Evolutionary conservation across 2,113 vertebrate genomes (phyloP), one percentile per base, ranked within the genome.

Genomic region (Sterrhoptilus dennistouni): DNA sequence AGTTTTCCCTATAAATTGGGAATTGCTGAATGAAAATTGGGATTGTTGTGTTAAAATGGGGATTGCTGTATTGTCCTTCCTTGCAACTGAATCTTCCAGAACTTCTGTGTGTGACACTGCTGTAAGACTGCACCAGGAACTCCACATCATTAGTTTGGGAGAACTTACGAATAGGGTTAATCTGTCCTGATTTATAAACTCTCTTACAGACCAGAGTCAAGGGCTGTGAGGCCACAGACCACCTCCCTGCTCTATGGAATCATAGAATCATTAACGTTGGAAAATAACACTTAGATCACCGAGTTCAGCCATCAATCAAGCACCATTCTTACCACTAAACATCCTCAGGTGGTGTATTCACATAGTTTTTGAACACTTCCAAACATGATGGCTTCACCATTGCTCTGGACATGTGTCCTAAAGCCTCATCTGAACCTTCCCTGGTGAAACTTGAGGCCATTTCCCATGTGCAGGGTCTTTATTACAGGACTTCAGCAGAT

Each of bases 141-240:
- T 82, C 14, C n/a, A 35, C 1, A 59, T 25, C 3, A 13, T 18
- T 0, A 0, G 2, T 44, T 87, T 29, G 57, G 18, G 15, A 42
- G 59, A 52, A 60, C 47, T 64, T 27, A 54, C 9, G 2, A 35
- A 27, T 6, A 21, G 1, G 12, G 8, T 14, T 57, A 78, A 16
- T 11, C 33, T 68, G 8, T 60, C n/a, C 2, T 60, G 16, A 42
- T 72, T 47, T 64, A 19, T 13, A 56, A 40, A 3, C 7, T 35
- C 15, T 42, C 40, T 75, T 27, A 38, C 24, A 53, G 45, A 65
- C 4, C 24, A 42, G 23, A 36, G 25, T 19, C 21, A 47, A 8
- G 0, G 28, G 4, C 20, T 66, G 25, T 35, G 28, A 76, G 15
- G 23, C 13, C 75, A 11, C 10, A 85, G 60, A 71, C 12, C 5